A percentile compares a stretch with the other conserved stretches of the same genome.
phyloP scores from a whole-genome alignment of 2,888 invertebrate genomes.

The Sycophila texana region DNA sequence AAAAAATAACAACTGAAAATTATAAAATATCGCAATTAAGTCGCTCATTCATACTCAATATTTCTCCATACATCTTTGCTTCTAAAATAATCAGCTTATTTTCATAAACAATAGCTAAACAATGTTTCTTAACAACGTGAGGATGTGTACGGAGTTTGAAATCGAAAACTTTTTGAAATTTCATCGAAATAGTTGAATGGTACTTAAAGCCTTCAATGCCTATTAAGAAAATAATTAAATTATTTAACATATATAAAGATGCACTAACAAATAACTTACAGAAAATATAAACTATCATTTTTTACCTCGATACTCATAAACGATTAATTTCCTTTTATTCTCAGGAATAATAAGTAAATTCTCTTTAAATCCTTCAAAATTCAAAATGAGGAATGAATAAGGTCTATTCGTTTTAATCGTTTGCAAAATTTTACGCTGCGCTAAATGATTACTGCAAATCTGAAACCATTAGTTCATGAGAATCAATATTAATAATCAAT shows the following conservation, averaged over 20 bases:
- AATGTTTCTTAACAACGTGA: conserved; percentile 61
- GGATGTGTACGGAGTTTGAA: conserved; percentile 69
- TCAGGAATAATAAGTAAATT: conserved; percentile 67
- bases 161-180: conserved; percentile 69
- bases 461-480: conserved; percentile 50
- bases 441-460: conserved; percentile 70
- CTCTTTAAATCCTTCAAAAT: conserved; percentile 65
- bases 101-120: conserved; percentile 71
- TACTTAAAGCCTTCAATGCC: conserved; percentile 76
- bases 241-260: neutral
- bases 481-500: neutral
- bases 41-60: conserved; percentile 65
- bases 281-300: neutral
- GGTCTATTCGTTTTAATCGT: conserved; percentile 77
- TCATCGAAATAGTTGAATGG: conserved; percentile 70
- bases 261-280: neutral
- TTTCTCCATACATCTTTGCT: conserved; percentile 76
- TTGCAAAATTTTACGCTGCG: conserved; percentile 76
- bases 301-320: conserved; percentile 77
- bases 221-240: conserved; percentile 55
- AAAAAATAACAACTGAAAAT: conserved; percentile 5
- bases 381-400: conserved; percentile 71
- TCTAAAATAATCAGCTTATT: conserved; percentile 73
- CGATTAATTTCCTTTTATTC: conserved; percentile 70
- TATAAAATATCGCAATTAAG: conserved; percentile 33